Evolutionary conservation across 2,113 vertebrate genomes (phyloP), one percentile per base, ranked within the genome.

Genomic region (Caracal caracal): DNA sequence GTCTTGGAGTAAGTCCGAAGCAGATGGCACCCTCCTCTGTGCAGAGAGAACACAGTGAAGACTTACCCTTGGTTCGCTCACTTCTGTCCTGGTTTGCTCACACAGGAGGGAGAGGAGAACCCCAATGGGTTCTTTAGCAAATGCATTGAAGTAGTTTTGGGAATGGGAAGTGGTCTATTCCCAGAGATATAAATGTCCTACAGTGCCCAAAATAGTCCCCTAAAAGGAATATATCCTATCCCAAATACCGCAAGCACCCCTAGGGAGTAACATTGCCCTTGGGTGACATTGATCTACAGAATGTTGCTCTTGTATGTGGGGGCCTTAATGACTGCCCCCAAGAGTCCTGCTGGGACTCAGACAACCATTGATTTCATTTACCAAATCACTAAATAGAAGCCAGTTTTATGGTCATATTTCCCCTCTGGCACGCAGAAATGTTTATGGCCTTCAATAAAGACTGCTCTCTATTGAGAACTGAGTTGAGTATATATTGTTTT

Each of bases 371-470:
- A 97, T 89, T 98, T 99, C 96, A 98, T 98, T 98, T 98, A 97
- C 96, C 97, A 98, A 98, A 88, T 94, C 95, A 97, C 97, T 98
- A 98, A 98, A 98, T 93, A 73, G 66, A 35, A 98, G 94, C 94
- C 94, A 95, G 97, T 97, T 98, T 98, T 98, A 98, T 96, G 94
- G 93, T 96, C 95, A 95, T 98, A 96, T 78, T 91, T 97, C 97
- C 91, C 94, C 63, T 51, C 63, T 97, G 87, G 90, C 97, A 96
- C 96, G 93, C 95, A 85, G 73, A 95, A 97, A 97, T 91, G 95
- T 98, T 98, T 98, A 98, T 93, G 95, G 90, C 71, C 85, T 95
- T 98, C 98, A 98, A 95, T 98, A 98, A 98, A 98, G 92, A 86
- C 93, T 94, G 96, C 51, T 95, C 86, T 97, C 84, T 96, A 84